Evolutionary conservation across 37 sponge, comb jelly and placozoan genomes (phyloP).

Genomic region (Bolinopsis microptera): DNA sequence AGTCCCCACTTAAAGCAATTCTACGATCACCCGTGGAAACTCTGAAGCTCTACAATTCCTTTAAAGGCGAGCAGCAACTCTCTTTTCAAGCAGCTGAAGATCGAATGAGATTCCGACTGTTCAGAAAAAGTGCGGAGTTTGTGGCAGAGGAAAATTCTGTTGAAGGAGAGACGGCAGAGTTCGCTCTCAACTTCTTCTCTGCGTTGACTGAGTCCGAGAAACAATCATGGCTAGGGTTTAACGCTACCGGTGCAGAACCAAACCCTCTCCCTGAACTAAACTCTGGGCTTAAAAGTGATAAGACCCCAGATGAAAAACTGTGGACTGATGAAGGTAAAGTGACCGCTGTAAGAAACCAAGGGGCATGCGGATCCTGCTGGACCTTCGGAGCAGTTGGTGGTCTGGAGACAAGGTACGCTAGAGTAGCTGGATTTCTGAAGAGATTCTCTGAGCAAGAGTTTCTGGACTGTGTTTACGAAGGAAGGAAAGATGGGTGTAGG

Average conservation of each 20-base stretch:
- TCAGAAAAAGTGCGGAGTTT: background rate
- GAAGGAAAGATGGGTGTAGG: background rate
- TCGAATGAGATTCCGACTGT: slow-evolving; percentile 14
- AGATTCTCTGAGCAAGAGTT: slow-evolving; percentile 52
- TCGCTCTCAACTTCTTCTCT: slow-evolving; percentile 20
- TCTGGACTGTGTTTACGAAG: slow-evolving; percentile 47
- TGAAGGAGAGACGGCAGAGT: background rate
- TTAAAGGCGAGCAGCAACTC: background rate
- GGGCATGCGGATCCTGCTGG: slow-evolving; percentile 36
- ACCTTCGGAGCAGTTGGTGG: slow-evolving; percentile 47
- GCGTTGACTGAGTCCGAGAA: background rate
- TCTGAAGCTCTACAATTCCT: background rate
- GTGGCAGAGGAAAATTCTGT: background rate
- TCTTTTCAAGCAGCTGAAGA: background rate
- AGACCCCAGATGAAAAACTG: background rate
- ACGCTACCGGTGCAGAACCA: background rate
- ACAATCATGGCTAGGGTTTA: background rate
- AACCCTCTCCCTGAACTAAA: background rate
- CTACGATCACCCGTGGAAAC: background rate
- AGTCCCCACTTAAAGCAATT: background rate
- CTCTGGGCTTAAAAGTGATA: too few species aligned
- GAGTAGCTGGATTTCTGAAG: background rate
- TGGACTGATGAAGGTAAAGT: background rate
- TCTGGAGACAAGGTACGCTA: slow-evolving; percentile 25
- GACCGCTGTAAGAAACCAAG: background rate